phyloP scores from a whole-genome alignment of 2,888 invertebrate species.

The Hypselothyrea guttata region DNA sequence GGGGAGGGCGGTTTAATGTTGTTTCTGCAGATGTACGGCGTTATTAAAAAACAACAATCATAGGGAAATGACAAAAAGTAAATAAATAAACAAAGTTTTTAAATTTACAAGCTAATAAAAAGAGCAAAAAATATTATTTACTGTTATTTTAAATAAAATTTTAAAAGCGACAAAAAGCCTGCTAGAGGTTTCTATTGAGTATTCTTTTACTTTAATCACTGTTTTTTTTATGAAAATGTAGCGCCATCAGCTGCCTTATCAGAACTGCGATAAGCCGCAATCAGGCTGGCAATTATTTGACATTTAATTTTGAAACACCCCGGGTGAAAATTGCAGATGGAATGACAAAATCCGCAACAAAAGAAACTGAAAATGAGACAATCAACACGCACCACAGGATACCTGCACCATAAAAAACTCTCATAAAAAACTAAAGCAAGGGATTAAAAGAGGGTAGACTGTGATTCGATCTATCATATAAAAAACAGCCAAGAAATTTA shows the following conservation, averaged over 20 bases:
- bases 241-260: constrained; percentile 4
- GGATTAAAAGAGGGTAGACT: constrained; percentile 34
- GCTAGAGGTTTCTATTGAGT: too few relatives aligned
- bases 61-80: too few relatives aligned
- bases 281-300: constrained; percentile 56
- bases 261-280: constrained; percentile 27
- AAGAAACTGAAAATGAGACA: constrained; percentile 51
- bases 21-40: constrained; percentile 32
- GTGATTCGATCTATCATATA: constrained; percentile 23
- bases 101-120: too few relatives aligned
- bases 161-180: too few relatives aligned
- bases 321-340: constrained; percentile 64
- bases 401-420: constrained; percentile 32
- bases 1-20: constrained; percentile 20
- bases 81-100: too few relatives aligned
- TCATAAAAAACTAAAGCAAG: constrained; percentile 43
- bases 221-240: too few relatives aligned
- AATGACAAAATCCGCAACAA: constrained; percentile 62
- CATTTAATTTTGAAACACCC: constrained; percentile 57
- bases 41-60: too few relatives aligned
- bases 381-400: constrained; percentile 69
- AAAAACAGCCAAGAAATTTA: constrained; percentile 22
- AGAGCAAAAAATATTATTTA: too few relatives aligned
- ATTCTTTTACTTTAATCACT: too few relatives aligned
- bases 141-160: too few relatives aligned